These are phyloP conservation scores for Ptychadena robeensis DNA, from an alignment of 2,797 vertebrate genomes.

Conservation along the genomic window DNA sequence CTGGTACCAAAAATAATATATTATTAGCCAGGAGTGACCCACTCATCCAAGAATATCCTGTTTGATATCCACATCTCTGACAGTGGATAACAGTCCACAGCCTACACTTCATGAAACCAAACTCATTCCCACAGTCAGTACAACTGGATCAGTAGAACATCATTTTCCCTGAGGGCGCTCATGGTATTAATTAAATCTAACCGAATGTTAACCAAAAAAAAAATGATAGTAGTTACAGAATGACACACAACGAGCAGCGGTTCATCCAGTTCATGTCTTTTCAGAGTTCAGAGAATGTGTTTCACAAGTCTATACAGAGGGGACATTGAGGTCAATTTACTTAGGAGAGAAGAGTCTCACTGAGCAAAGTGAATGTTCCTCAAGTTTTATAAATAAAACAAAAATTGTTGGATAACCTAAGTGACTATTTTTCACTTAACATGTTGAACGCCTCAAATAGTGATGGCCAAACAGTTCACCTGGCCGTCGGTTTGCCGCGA, in stretches of 20 bases:
- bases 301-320: too few relatives aligned
- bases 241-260: neutral
- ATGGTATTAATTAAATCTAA: slow-evolving; percentile 18
- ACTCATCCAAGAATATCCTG: neutral
- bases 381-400: too few relatives aligned
- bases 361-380: too few relatives aligned
- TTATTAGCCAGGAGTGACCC: neutral
- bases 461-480: too few relatives aligned
- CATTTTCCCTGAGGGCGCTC: neutral
- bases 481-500: too few relatives aligned
- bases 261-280: slow-evolving; percentile 11
- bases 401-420: too few relatives aligned
- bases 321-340: too few relatives aligned
- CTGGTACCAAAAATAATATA: slow-evolving; percentile 1
- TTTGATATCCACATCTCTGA: neutral
- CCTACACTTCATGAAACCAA: neutral
- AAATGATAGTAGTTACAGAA: neutral
- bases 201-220: slow-evolving; percentile 11
- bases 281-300: neutral
- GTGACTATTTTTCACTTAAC: too few relatives aligned
- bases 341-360: too few relatives aligned
- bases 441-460: too few relatives aligned
- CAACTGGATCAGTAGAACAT: neutral
- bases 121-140: slow-evolving; percentile 3
- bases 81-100: neutral